phyloP scores from a whole-genome alignment of 2,888 invertebrate species.

The Eucriotettix oculatus region DNA sequence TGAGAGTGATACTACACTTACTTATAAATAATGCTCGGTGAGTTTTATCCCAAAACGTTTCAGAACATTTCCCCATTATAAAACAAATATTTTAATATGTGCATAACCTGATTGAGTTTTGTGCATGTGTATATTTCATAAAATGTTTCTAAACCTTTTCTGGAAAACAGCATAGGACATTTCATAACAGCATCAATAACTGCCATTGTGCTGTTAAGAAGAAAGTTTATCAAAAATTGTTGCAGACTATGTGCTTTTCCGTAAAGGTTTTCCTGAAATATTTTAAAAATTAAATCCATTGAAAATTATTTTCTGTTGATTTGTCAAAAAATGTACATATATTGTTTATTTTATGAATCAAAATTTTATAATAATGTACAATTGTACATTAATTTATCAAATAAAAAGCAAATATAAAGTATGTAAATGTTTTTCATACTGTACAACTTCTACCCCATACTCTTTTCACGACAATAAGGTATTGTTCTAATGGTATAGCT shows the following conservation, averaged over 20 bases:
- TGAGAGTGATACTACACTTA: not conserved
- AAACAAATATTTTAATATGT: too few species aligned
- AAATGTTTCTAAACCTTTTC: constrained; percentile 5
- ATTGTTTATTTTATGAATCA: not conserved
- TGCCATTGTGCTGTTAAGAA: not conserved
- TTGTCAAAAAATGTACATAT: not conserved
- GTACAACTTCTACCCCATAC: too few species aligned
- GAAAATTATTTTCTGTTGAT: not conserved
- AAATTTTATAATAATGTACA: too few species aligned
- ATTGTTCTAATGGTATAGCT: too few species aligned
- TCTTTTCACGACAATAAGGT: too few species aligned
- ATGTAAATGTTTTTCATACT: too few species aligned
- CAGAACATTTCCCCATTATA: too few species aligned
- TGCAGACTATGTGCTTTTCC: constrained; percentile 7
- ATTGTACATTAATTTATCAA: too few species aligned
- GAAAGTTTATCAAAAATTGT: not conserved
- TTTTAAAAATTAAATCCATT: not conserved
- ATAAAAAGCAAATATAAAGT: too few species aligned
- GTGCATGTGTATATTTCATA: not conserved
- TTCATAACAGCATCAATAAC: not conserved
- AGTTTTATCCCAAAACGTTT: too few species aligned
- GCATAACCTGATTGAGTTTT: not conserved
- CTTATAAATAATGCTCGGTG: too few species aligned
- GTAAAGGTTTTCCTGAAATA: constrained; percentile 5
- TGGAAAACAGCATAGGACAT: constrained; percentile 8